A percentile compares a stretch with the other conserved stretches of the same genome.
Evolutionary conservation across 2,797 vertebrate genomes (phyloP).

Genomic region (Mormyrops attenuatus): DNA sequence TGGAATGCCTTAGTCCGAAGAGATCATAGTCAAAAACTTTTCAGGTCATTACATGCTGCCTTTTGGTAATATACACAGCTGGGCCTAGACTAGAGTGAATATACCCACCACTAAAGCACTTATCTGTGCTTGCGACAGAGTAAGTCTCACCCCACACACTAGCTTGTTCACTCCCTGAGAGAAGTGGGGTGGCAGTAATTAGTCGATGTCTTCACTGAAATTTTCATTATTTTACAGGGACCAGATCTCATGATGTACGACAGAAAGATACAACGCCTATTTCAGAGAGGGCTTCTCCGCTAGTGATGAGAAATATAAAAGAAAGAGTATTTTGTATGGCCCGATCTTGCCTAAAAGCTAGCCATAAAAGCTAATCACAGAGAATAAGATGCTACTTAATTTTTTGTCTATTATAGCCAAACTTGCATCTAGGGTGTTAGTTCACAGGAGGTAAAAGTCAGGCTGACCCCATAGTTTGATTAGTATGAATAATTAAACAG

Average conservation of each 20-base stretch:
- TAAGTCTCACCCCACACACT: neutral
- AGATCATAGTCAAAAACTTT: neutral
- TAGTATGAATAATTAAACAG: conserved; percentile 22
- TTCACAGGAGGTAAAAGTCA: conserved; percentile 3
- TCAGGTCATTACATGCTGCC: neutral
- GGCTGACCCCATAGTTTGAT: conserved; percentile 25
- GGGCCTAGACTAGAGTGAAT: neutral
- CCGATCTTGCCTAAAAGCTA: neutral
- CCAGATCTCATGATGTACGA: neutral
- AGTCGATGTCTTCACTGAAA: neutral
- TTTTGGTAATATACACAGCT: neutral
- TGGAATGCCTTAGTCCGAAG: neutral
- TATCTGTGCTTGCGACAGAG: neutral
- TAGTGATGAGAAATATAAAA: neutral
- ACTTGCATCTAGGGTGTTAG: neutral
- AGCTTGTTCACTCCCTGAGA: neutral
- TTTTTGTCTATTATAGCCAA: neutral
- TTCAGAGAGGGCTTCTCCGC: neutral
- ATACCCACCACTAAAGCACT: neutral
- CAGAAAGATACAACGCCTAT: neutral
- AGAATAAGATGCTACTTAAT: neutral
- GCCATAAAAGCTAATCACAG: neutral
- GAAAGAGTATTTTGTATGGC: neutral
- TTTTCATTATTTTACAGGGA: neutral
- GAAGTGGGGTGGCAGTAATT: neutral